These are phyloP conservation scores for Pectinophora gossypiella DNA, from an alignment of 1,140 invertebrate species.

Conservation along the genomic window DNA sequence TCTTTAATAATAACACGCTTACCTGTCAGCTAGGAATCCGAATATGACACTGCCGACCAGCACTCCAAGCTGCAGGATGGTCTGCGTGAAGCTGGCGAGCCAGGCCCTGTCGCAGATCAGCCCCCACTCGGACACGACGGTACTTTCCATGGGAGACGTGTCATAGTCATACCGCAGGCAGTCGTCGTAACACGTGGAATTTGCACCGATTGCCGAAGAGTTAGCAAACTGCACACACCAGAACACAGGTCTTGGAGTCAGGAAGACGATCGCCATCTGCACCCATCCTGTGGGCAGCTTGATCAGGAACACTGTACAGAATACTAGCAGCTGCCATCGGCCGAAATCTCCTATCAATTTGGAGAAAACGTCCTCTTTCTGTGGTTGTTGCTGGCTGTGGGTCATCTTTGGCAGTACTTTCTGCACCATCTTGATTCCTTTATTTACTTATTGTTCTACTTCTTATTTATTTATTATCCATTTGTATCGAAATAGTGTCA, in stretches of 20 bases:
- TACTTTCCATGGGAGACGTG: constrained; percentile 58
- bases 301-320: constrained; percentile 68
- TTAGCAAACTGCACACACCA: constrained; percentile 37
- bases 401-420: no score
- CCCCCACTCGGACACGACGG: constrained; percentile 74
- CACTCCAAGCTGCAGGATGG: constrained; percentile 70
- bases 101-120: constrained; percentile 68
- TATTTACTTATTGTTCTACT: no score
- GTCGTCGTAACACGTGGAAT: constrained; percentile 40
- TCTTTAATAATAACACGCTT: constrained; percentile 14
- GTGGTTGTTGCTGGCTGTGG: no score
- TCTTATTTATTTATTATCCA: no score
- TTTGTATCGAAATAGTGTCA: no score
- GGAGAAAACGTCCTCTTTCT: constrained; percentile 45
- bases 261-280: constrained; percentile 73
- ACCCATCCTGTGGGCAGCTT: constrained; percentile 77
- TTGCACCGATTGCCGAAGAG: constrained; percentile 11
- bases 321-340: constrained; percentile 75
- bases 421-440: constrained; percentile 47
- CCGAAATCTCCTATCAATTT: constrained; percentile 74
- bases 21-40: constrained; percentile 73
- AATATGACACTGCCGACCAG: constrained; percentile 74
- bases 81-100: constrained; percentile 72
- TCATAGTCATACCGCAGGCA: constrained; percentile 60
- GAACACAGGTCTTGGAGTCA: constrained; percentile 40